phyloP scores from a whole-genome alignment of 2,113 vertebrate genomes.

The Mirza zaza region DNA sequence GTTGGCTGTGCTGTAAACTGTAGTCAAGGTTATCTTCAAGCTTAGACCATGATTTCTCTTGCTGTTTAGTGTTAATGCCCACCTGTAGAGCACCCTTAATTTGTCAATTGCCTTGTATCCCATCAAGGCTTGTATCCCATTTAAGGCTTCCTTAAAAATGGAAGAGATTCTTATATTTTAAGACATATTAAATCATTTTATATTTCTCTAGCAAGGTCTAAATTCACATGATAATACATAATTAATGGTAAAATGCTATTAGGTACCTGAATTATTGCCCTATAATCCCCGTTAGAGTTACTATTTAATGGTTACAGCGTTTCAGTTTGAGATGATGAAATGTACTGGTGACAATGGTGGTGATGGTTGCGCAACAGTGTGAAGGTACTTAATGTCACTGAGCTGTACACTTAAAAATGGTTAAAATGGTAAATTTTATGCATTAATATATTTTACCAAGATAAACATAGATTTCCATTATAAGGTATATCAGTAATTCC shows the following conservation, averaged over 20 bases:
- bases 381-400: not conserved
- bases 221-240: not conserved
- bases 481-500: not conserved
- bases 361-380: fast-evolving
- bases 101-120: not conserved
- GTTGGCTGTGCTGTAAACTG: not conserved
- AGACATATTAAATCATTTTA: not conserved
- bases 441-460: not conserved
- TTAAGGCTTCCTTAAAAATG: not conserved
- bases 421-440: not conserved
- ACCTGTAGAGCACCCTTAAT: not conserved
- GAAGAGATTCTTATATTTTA: not conserved
- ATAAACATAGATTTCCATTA: not conserved
- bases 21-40: not conserved
- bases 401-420: not conserved
- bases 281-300: not conserved
- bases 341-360: not conserved
- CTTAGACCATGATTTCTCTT: not conserved
- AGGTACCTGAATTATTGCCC: not conserved
- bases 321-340: not conserved
- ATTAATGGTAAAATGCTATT: not conserved
- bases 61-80: not conserved
- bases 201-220: not conserved
- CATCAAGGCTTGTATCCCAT: not conserved
- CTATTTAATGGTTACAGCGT: not conserved